Percentiles rank a stretch among this genome's conserved stretches.
Evolutionary conservation across 2,113 vertebrate species (phyloP).

Genomic region (Leptosomus discolor): DNA sequence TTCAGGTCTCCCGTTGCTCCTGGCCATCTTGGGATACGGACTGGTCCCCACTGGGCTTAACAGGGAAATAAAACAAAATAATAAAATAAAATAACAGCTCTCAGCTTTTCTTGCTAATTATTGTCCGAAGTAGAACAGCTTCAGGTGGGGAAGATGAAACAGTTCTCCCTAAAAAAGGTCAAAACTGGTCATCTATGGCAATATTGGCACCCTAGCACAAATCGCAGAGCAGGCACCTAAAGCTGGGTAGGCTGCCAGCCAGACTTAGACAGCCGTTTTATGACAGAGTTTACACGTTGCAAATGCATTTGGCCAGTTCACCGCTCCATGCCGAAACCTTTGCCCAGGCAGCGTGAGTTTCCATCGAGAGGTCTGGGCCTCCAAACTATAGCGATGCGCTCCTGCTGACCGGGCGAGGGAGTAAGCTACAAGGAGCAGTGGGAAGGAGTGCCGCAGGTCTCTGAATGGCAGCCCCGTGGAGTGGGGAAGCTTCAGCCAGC

Average conservation of each 20-base stretch:
- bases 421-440: accelerated
- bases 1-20: not conserved
- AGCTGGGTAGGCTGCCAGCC: not conserved
- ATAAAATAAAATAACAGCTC: not conserved
- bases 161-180: not conserved
- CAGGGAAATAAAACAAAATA: not conserved
- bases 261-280: not conserved
- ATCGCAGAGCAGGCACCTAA: accelerated
- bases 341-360: not conserved
- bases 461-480: not conserved
- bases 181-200: not conserved
- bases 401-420: not conserved
- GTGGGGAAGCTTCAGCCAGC: not conserved
- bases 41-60: not conserved
- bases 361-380: not conserved
- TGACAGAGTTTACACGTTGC: not conserved
- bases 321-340: not conserved
- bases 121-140: not conserved
- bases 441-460: accelerated
- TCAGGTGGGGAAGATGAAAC: not conserved
- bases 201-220: not conserved
- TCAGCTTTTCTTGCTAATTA: not conserved
- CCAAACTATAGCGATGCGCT: accelerated
- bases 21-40: accelerated
- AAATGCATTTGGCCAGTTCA: not conserved